These are phyloP conservation scores for Rana temporaria DNA, from an alignment of 2,113 vertebrate genomes.

Conservation along the genomic window DNA sequence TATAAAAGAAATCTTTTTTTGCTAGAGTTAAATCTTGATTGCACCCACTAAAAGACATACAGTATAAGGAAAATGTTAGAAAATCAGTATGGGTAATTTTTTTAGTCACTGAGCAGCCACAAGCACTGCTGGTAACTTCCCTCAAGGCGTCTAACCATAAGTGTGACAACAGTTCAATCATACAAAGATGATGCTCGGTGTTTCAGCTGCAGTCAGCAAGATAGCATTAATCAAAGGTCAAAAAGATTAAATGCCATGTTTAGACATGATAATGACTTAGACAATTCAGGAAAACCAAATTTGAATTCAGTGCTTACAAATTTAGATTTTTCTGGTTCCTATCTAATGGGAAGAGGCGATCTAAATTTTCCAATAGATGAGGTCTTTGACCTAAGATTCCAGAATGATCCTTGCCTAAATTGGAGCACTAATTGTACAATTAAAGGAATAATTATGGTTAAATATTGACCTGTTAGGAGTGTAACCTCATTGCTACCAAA, in stretches of 20 bases:
- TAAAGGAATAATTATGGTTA: constrained; percentile 46
- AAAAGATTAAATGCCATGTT: constrained; percentile 64
- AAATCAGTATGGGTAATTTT: neutral
- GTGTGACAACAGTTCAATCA: constrained; percentile 39
- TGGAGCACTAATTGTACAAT: constrained; percentile 83
- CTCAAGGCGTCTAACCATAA: neutral
- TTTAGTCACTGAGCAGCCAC: neutral
- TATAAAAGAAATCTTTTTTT: no score
- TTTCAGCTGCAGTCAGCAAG: constrained; percentile 24
- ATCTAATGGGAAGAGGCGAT: constrained; percentile 65
- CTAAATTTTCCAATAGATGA: constrained; percentile 76
- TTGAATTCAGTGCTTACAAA: constrained; percentile 64
- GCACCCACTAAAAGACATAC: no score
- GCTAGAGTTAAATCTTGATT: no score
- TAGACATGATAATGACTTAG: constrained; percentile 60
- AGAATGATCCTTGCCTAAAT: constrained; percentile 81
- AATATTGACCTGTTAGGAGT: constrained; percentile 22
- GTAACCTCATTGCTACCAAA: neutral
- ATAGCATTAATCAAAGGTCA: constrained; percentile 63
- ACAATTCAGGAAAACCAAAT: constrained; percentile 53
- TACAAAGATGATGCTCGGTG: neutral
- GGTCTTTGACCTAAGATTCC: constrained; percentile 86
- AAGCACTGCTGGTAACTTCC: neutral
- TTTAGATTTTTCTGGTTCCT: constrained; percentile 61
- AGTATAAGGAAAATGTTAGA: no score